Evolutionary conservation across 1,140 invertebrate genomes (phyloP).

Genomic region (Cotesia glomerata): DNA sequence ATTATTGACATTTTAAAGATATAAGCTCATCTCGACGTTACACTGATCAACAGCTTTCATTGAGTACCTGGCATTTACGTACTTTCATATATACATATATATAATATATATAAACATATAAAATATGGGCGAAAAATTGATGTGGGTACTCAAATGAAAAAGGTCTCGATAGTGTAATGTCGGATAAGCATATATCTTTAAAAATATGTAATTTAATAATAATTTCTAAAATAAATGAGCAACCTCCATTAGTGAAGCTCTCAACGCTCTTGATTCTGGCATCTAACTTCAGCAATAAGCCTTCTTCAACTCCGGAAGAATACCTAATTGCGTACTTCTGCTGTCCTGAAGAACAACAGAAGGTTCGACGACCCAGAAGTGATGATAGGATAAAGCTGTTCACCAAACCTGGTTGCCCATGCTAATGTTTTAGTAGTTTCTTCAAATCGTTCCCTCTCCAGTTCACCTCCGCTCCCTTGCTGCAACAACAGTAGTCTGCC

Average conservation of each 20-base stretch:
- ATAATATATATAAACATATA: too few relatives aligned
- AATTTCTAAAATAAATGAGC: conserved; percentile 6
- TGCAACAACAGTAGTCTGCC: conserved; percentile 70
- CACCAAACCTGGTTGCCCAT: conserved; percentile 76
- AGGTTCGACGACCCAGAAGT: conserved; percentile 69
- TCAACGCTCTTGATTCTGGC: conserved; percentile 73
- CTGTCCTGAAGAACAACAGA: conserved; percentile 68
- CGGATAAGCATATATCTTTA: too few relatives aligned
- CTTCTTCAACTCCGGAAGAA: conserved; percentile 69
- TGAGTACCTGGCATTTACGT: too few relatives aligned
- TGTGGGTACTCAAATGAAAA: too few relatives aligned
- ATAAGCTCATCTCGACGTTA: too few relatives aligned
- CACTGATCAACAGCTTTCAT: too few relatives aligned
- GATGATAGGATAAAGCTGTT: conserved; percentile 79
- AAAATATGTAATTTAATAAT: too few relatives aligned
- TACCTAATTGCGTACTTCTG: conserved; percentile 67
- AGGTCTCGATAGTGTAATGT: too few relatives aligned
- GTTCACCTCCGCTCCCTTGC: conserved; percentile 71
- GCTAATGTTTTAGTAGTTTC: conserved; percentile 81
- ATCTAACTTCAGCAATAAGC: conserved; percentile 76
- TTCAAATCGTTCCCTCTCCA: conserved; percentile 74
- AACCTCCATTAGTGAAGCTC: conserved; percentile 58
- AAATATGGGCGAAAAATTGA: too few relatives aligned
- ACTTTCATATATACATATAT: too few relatives aligned
- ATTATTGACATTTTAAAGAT: too few relatives aligned